Percentiles rank a stretch among this genome's conserved stretches.
Conservation (phyloP, 2,113 vertebrate genomes). For the Collichthys lucidus region DNA sequence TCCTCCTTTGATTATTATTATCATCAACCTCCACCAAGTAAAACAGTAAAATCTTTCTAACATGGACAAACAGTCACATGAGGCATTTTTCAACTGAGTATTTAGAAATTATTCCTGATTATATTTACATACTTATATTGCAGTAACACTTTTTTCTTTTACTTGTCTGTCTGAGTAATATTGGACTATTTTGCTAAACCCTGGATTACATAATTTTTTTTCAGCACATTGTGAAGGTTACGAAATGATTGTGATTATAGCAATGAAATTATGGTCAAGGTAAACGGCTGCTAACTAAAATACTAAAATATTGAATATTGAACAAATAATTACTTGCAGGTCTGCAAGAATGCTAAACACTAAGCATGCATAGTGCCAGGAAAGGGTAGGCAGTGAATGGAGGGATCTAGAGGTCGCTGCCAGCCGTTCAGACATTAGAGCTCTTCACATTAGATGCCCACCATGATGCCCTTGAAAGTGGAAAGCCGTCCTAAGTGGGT, state of each 20-base stretch:
- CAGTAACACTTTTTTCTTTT: too few species aligned
- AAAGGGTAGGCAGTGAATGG: not conserved
- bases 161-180: too few species aligned
- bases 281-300: not conserved
- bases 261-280: not conserved
- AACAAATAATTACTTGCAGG: too few species aligned
- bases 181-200: not conserved
- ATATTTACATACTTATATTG: not conserved
- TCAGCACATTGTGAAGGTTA: not conserved
- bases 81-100: too few species aligned
- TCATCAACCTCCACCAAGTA: too few species aligned
- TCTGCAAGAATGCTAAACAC: not conserved
- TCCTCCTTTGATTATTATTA: too few species aligned
- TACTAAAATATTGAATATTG: not conserved
- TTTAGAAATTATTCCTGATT: too few species aligned
- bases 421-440: constrained; percentile 20
- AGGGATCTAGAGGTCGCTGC: constrained; percentile 29
- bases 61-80: too few species aligned
- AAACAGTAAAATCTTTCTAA: too few species aligned
- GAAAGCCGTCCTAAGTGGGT: constrained; percentile 59
- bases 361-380: too few species aligned
- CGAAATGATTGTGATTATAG: not conserved
- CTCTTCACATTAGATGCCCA: constrained; percentile 47
- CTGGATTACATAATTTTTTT: not conserved
- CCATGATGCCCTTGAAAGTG: constrained; percentile 80